Evolutionary conservation across 2,113 vertebrate species (phyloP).

Genomic region (Notothenia coriiceps): DNA sequence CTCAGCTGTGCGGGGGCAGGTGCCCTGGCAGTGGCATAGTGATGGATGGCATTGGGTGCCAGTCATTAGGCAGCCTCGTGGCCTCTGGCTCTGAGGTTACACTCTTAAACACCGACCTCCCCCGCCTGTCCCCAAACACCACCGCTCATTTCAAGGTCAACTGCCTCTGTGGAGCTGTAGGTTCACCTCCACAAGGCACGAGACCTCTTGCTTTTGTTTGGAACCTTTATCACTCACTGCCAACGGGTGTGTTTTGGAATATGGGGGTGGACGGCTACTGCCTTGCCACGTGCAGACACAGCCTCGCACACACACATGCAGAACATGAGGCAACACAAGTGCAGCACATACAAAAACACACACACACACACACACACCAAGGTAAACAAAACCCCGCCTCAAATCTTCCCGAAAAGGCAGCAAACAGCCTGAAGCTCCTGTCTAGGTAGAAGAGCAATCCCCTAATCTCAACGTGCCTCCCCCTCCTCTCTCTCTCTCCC

Average conservation of each 20-base stretch:
- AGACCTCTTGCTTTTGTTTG: constrained; percentile 79
- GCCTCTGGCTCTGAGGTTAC: constrained; percentile 83
- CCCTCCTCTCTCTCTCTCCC: no score
- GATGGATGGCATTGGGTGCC: constrained; percentile 83
- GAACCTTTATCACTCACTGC: constrained; percentile 77
- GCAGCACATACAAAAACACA: constrained; percentile 1
- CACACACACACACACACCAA: constrained; percentile 25
- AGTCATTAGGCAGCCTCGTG: constrained; percentile 85
- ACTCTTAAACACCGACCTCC: constrained; percentile 82
- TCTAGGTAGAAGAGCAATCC: constrained; percentile 67
- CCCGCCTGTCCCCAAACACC: constrained; percentile 75
- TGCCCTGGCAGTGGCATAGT: constrained; percentile 79
- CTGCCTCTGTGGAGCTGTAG: constrained; percentile 74
- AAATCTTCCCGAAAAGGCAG: constrained; percentile 64
- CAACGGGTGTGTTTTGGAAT: constrained; percentile 72
- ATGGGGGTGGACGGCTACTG: constrained; percentile 71
- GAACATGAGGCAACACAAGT: not conserved
- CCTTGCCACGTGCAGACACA: constrained; percentile 59
- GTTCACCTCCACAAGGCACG: constrained; percentile 79
- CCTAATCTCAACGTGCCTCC: not conserved
- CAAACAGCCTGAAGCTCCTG: constrained; percentile 78
- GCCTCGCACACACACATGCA: constrained; percentile 26
- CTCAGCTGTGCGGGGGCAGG: constrained; percentile 61
- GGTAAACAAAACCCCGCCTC: constrained; percentile 71
- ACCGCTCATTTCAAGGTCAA: constrained; percentile 86